Evolutionary conservation across 2,888 invertebrate species (phyloP).

Genomic region (Pollenia amentaria): DNA sequence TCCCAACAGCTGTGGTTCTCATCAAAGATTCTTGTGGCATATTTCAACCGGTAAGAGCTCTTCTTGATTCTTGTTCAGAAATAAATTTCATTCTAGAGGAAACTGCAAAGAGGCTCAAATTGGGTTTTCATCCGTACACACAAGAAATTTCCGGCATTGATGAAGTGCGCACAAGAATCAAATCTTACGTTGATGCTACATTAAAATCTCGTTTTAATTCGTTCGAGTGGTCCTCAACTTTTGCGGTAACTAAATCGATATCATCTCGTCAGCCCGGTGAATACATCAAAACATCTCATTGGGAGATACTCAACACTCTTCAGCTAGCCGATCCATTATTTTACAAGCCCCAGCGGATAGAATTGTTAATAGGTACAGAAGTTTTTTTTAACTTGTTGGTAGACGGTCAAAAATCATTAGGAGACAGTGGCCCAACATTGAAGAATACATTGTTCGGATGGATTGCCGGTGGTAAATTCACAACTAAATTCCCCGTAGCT

Average conservation of each 20-base stretch:
- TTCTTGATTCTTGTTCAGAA: constrained; percentile 36
- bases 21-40: constrained; percentile 29
- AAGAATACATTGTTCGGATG: constrained; percentile 58
- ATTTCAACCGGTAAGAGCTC: constrained; percentile 45
- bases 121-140: not conserved
- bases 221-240: constrained; percentile 53
- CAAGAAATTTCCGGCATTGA: constrained; percentile 59
- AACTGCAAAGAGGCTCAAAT: not conserved
- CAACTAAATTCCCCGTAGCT: not conserved
- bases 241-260: constrained; percentile 51
- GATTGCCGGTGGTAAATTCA: constrained; percentile 18
- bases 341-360: constrained; percentile 54
- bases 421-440: constrained; percentile 32
- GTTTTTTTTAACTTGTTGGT: constrained; percentile 58
- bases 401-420: constrained; percentile 52
- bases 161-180: constrained; percentile 45
- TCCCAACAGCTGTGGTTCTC: too few species aligned
- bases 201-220: constrained; percentile 56
- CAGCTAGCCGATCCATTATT: constrained; percentile 38
- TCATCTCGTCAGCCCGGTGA: constrained; percentile 48
- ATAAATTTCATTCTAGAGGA: constrained; percentile 1
- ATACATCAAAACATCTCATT: constrained; percentile 27
- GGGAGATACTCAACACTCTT: constrained; percentile 25
- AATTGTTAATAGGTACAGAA: constrained; percentile 60
- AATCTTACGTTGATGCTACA: constrained; percentile 37